phyloP scores from a whole-genome alignment of 2,888 invertebrate species.

The Eristalis pertinax region DNA sequence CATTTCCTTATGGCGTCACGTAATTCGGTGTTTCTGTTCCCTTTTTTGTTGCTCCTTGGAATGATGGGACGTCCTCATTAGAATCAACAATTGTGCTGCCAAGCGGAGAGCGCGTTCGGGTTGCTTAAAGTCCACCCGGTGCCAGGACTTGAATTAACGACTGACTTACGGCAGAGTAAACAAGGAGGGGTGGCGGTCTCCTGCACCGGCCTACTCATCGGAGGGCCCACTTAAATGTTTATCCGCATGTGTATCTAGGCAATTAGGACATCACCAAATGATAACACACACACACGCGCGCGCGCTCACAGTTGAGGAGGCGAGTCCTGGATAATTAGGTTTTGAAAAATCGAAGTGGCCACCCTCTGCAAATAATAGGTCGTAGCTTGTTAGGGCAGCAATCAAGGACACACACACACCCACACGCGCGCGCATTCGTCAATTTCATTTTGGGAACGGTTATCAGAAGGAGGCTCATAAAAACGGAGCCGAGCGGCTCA shows the following conservation, averaged over 20 bases:
- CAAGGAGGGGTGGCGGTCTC: slow-evolving; percentile 16
- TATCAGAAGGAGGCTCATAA: slow-evolving; percentile 58
- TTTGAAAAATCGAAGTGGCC: slow-evolving; percentile 63
- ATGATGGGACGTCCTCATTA: slow-evolving; percentile 52
- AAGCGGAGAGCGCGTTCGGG: background rate
- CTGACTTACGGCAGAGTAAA: slow-evolving; percentile 44
- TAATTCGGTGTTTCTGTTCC: slow-evolving; percentile 26
- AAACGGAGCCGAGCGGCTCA: slow-evolving; percentile 63
- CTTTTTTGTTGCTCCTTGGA: background rate
- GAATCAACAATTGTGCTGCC: slow-evolving; percentile 58
- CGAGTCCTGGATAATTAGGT: slow-evolving; percentile 55
- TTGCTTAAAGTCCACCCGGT: background rate
- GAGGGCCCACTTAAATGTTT: slow-evolving; percentile 44
- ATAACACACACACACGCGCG: background rate
- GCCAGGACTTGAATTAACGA: slow-evolving; percentile 39
- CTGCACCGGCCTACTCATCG: slow-evolving; percentile 18
- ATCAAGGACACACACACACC: slow-evolving; percentile 29
- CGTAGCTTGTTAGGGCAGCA: background rate
- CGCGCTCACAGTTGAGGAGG: background rate
- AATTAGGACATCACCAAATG: slow-evolving; percentile 42
- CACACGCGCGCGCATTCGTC: slow-evolving; percentile 31
- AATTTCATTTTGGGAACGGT: slow-evolving; percentile 67
- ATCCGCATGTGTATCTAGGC: slow-evolving; percentile 49
- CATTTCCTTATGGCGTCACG: slow-evolving; percentile 63
- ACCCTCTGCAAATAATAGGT: background rate